Evolutionary conservation across 2,888 invertebrate species (phyloP).

Genomic region (Parasteatoda lunata): DNA sequence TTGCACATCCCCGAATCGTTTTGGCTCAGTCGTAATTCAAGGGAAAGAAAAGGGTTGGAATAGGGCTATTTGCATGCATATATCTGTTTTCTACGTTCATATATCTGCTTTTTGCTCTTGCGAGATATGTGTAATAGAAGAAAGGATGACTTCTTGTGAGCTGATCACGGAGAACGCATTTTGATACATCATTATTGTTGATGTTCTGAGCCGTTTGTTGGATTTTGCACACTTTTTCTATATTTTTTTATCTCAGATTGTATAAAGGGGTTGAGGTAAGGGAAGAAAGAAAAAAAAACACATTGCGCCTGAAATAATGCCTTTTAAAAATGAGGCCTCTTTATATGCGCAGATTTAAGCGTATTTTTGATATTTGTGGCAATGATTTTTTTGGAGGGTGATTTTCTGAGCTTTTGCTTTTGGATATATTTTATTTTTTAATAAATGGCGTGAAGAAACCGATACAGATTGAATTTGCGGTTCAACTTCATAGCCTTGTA

Average conservation of each 20-base stretch:
- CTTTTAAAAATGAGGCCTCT: background rate
- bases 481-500: too few relatives aligned
- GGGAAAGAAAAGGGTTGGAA: slow-evolving; percentile 31
- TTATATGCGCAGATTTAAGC: background rate
- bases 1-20: slow-evolving; percentile 52
- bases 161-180: slow-evolving; percentile 59
- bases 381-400: too few relatives aligned
- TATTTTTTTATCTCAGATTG: background rate
- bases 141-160: slow-evolving; percentile 34
- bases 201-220: slow-evolving; percentile 17
- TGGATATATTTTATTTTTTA: too few relatives aligned
- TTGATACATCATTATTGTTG: slow-evolving; percentile 66
- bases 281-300: background rate
- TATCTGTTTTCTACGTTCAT: slow-evolving; percentile 52
- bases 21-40: slow-evolving; percentile 59
- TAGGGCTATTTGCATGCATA: slow-evolving; percentile 64
- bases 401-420: too few relatives aligned
- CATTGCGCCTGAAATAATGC: background rate
- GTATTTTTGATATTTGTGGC: background rate
- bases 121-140: slow-evolving; percentile 18
- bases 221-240: slow-evolving; percentile 48
- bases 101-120: background rate
- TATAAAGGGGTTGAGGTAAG: background rate
- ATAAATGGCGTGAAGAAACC: too few relatives aligned
- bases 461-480: too few relatives aligned